Conservation (phyloP, 2,113 vertebrate genomes). For the Lepus europaeus region DNA sequence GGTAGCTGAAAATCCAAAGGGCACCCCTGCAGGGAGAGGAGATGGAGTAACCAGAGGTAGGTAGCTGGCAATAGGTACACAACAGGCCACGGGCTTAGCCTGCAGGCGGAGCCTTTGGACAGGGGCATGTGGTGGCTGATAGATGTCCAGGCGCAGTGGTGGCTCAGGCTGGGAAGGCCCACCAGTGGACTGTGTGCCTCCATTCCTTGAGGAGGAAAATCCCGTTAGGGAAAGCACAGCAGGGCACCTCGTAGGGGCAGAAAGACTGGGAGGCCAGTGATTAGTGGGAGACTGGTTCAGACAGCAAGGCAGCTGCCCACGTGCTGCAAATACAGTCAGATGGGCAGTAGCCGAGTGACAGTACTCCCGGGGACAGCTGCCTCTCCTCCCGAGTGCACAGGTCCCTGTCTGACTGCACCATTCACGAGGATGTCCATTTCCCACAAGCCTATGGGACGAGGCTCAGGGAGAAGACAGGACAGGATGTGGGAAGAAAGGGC, state of each 20-base stretch:
- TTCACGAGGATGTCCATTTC: neutral
- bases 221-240: neutral
- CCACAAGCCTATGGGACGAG: neutral
- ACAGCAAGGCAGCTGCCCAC: neutral
- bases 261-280: neutral
- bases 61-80: fast-evolving
- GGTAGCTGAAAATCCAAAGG: neutral
- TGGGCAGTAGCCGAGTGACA: neutral
- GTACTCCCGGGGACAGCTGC: neutral
- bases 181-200: neutral
- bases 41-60: neutral
- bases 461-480: neutral
- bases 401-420: neutral
- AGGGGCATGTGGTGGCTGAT: neutral
- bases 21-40: neutral
- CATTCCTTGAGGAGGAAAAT: neutral
- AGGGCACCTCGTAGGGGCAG: neutral
- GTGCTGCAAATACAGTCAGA: neutral
- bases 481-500: neutral
- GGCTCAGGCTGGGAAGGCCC: neutral
- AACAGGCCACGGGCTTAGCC: neutral
- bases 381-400: neutral
- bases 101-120: neutral
- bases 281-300: neutral
- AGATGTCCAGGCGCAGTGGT: neutral